Conservation (phyloP, 2,888 invertebrate species). For the Dryocosmus kuriphilus region DNA sequence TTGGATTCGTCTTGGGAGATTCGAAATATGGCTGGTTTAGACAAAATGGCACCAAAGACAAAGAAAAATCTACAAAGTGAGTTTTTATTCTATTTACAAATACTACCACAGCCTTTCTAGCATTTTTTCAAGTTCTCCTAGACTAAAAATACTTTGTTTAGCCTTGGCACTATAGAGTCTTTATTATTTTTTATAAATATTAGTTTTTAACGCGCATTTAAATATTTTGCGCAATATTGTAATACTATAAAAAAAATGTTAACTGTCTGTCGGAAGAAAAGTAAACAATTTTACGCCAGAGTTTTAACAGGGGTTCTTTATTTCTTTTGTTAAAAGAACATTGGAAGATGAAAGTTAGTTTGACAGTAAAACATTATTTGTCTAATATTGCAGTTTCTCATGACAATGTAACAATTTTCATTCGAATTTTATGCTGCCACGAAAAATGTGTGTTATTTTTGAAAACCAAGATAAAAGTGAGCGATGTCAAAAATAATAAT, state of each 20-base stretch:
- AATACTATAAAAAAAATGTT: too few species aligned
- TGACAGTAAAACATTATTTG: constrained; percentile 1
- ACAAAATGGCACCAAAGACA: constrained; percentile 79
- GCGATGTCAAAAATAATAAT: background rate
- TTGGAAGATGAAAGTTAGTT: background rate
- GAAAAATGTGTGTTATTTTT: background rate
- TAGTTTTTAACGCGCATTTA: too few species aligned
- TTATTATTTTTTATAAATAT: too few species aligned
- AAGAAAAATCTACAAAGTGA: constrained; percentile 62
- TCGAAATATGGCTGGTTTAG: constrained; percentile 82
- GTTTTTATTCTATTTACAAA: constrained; percentile 40
- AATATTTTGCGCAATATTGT: too few species aligned
- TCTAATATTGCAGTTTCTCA: background rate
- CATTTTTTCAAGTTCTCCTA: too few species aligned
- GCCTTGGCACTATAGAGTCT: too few species aligned
- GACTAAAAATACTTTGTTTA: too few species aligned
- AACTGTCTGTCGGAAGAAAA: background rate
- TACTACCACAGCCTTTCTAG: background rate
- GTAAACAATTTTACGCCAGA: background rate
- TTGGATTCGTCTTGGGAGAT: constrained; percentile 75
- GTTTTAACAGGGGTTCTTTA: background rate
- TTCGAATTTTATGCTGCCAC: background rate
- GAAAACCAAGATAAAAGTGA: background rate
- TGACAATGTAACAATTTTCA: background rate
- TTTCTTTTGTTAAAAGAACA: background rate